A percentile compares a stretch with the other conserved stretches of the same genome.
phyloP scores from a whole-genome alignment of 2,113 vertebrate genomes.

The Halcyon malimbica region DNA sequence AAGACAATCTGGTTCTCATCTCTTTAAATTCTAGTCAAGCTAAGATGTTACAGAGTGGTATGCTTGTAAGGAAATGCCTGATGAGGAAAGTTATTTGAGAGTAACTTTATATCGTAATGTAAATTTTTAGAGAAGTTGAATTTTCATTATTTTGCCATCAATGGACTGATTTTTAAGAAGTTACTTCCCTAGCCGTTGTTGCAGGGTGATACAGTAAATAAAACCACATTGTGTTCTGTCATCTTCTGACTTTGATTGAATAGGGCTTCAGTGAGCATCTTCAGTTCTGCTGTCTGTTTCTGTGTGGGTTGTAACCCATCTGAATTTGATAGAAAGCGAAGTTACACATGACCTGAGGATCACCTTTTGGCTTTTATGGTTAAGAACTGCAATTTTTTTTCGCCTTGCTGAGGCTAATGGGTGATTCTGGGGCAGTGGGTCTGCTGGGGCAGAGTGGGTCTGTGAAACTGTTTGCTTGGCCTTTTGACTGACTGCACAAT shows the following conservation, averaged over 20 bases:
- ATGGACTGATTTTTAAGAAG: background rate
- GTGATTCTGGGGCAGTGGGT: background rate
- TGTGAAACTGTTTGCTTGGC: conserved; percentile 71
- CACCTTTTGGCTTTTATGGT: background rate
- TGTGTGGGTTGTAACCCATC: background rate
- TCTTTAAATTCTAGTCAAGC: background rate
- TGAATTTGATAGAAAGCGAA: background rate
- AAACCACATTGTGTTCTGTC: fast-evolving
- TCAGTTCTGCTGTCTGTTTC: background rate
- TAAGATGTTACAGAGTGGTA: background rate
- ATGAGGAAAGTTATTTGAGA: background rate
- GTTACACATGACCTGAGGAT: background rate
- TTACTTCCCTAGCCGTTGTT: background rate
- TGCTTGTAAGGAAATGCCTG: background rate
- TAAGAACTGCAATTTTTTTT: background rate
- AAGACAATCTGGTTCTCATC: background rate
- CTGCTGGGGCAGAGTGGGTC: background rate
- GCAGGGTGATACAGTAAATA: background rate
- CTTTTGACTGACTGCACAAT: conserved; percentile 57
- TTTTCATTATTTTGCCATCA: background rate
- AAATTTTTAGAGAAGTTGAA: background rate
- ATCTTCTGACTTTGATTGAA: background rate
- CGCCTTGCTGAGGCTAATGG: background rate
- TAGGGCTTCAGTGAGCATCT: background rate
- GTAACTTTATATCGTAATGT: background rate